Conservation (phyloP, 2,888 invertebrate genomes). For the Mechanitis mazaeus region DNA sequence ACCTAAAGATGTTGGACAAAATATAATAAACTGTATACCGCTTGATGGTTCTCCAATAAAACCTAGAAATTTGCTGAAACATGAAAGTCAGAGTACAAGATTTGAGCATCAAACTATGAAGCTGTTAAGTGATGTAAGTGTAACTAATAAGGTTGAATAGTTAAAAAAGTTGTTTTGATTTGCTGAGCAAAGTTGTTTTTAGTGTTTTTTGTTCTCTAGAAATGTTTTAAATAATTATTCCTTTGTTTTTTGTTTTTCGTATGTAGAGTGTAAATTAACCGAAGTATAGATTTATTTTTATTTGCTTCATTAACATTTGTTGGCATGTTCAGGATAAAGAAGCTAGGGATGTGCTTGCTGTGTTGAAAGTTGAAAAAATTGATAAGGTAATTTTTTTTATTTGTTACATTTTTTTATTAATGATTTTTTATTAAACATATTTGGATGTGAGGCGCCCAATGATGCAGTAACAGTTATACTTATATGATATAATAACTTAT, state of each 20-base stretch:
- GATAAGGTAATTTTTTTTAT: constrained; percentile 60
- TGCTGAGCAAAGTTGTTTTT: constrained; percentile 4
- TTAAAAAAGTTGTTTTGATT: constrained; percentile 1
- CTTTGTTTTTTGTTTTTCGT: constrained; percentile 16
- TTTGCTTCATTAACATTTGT: constrained; percentile 58
- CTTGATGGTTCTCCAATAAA: constrained; percentile 81
- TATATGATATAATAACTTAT: too few relatives aligned
- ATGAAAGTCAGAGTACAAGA: constrained; percentile 84
- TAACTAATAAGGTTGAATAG: too few relatives aligned
- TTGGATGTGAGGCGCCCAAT: too few relatives aligned
- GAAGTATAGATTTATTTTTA: constrained; percentile 31
- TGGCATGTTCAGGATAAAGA: constrained; percentile 67
- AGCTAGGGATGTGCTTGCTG: constrained; percentile 72
- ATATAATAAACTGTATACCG: constrained; percentile 85
- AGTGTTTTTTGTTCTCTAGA: constrained; percentile 5
- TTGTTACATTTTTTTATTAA: constrained; percentile 25
- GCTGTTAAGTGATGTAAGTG: constrained; percentile 52
- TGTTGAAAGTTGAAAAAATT: constrained; percentile 75
- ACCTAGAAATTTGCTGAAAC: constrained; percentile 82
- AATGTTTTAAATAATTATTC: constrained; percentile 14
- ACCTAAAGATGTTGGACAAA: constrained; percentile 85
- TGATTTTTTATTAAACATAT: background rate
- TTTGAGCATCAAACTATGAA: constrained; percentile 78
- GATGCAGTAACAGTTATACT: too few relatives aligned
- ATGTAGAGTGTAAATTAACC: constrained; percentile 11